phyloP scores from a whole-genome alignment of 2,888 invertebrate species.

The Chrysopilus asiliformis region DNA sequence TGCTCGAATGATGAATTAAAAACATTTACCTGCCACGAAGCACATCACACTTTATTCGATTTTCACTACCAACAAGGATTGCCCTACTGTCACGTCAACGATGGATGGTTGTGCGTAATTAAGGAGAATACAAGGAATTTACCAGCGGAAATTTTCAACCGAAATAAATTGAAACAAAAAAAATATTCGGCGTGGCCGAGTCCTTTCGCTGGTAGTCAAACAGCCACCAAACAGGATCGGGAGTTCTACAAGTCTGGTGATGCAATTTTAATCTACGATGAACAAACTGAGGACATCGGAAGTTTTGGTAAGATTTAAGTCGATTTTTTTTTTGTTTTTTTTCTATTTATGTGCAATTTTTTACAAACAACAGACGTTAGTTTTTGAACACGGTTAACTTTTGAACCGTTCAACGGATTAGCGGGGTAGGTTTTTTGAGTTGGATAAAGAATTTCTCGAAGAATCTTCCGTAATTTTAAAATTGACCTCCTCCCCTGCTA shows the following conservation, averaged over 20 bases:
- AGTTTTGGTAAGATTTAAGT: conserved; percentile 18
- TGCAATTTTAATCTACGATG: conserved; percentile 21
- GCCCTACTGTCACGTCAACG: conserved; percentile 26
- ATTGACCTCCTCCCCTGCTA: too few species aligned
- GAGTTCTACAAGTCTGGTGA: conserved; percentile 24
- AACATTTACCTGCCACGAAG: conserved; percentile 24
- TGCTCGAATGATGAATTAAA: conserved; percentile 36
- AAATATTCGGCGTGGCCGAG: conserved; percentile 12
- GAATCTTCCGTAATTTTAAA: too few species aligned
- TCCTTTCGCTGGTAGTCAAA: conserved; percentile 3
- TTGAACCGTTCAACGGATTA: too few species aligned
- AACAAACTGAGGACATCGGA: conserved; percentile 17
- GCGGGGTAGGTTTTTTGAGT: too few species aligned
- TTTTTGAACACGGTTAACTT: too few species aligned
- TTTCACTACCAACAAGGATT: conserved; percentile 28
- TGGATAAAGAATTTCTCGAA: too few species aligned
- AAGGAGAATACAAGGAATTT: conserved; percentile 19
- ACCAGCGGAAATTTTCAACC: neutral
- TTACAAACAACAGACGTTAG: too few species aligned
- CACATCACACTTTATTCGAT: conserved; percentile 18
- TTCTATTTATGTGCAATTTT: neutral
- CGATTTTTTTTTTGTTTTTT: neutral
- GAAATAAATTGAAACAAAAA: neutral
- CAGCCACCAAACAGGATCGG: conserved; percentile 3
- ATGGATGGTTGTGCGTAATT: conserved; percentile 32